phyloP scores from a whole-genome alignment of 2,113 vertebrate species.

The Nibea coibor region DNA sequence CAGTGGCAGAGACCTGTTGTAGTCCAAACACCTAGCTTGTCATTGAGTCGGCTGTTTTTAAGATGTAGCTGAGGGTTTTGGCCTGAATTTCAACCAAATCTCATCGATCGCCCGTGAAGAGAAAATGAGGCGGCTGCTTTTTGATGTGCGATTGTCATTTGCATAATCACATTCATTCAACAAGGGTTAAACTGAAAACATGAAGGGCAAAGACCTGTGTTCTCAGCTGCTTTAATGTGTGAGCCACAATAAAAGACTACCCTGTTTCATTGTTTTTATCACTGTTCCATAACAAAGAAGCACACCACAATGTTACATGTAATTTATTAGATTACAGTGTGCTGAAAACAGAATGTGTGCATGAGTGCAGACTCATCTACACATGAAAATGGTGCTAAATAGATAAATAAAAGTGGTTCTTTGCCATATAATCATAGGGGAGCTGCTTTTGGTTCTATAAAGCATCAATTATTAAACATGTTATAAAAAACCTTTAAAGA shows the following conservation, averaged over 20 bases:
- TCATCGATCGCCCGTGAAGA: constrained; percentile 38
- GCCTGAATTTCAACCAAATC: constrained; percentile 42
- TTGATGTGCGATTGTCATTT: constrained; percentile 51
- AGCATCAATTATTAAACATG: no score
- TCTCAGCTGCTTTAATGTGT: constrained; percentile 12
- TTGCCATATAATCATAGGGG: no score
- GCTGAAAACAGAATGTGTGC: constrained; percentile 21
- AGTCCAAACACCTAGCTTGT: constrained; percentile 15
- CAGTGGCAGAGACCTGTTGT: not conserved
- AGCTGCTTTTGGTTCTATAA: no score
- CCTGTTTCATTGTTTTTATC: not conserved
- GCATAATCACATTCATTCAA: constrained; percentile 51
- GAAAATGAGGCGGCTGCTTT: constrained; percentile 40
- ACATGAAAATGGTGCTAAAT: no score
- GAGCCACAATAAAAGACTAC: not conserved
- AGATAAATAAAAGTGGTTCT: no score
- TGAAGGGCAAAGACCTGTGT: constrained; percentile 21
- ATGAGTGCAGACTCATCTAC: constrained; percentile 6
- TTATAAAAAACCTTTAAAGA: no score
- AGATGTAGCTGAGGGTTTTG: constrained; percentile 18
- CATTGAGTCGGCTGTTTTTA: constrained; percentile 1
- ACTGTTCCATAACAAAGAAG: not conserved
- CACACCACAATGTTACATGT: not conserved
- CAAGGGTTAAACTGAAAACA: constrained; percentile 39
- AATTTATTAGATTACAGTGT: constrained; percentile 15